A percentile compares a stretch with the other conserved stretches of the same genome.
These are phyloP conservation scores for Malacoraja senta DNA, from an alignment of 2,797 vertebrate species.

Conservation along the genomic window DNA sequence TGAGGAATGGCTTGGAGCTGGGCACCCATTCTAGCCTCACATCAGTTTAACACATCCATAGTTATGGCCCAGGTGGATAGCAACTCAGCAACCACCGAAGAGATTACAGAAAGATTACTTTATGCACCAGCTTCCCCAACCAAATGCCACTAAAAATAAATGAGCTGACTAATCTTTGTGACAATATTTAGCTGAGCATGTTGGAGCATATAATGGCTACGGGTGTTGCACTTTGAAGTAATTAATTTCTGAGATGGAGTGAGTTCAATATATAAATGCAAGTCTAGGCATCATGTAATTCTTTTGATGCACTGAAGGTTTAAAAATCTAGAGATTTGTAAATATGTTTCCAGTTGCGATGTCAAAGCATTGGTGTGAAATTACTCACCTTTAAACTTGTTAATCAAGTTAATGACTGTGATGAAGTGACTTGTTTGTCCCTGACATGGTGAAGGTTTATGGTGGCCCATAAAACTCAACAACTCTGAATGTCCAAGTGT, in stretches of 20 bases:
- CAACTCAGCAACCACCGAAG: too few species aligned
- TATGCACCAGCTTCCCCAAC: background rate
- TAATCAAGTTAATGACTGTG: background rate
- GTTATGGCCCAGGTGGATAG: background rate
- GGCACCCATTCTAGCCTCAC: background rate
- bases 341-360: background rate
- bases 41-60: background rate
- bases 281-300: background rate
- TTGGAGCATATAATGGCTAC: background rate
- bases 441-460: background rate
- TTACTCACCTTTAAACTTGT: background rate
- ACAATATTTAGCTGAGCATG: background rate
- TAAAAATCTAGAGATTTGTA: background rate
- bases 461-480: background rate
- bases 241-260: background rate
- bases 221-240: background rate
- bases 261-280: background rate
- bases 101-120: too few species aligned
- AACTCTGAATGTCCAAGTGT: background rate
- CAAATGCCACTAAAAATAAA: background rate
- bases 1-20: background rate
- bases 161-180: background rate
- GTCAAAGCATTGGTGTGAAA: background rate
- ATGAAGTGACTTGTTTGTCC: background rate
- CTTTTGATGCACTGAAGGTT: too few species aligned